These are phyloP conservation scores for Bombycilla garrulus DNA, from an alignment of 2,113 vertebrate species.

Conservation along the genomic window DNA sequence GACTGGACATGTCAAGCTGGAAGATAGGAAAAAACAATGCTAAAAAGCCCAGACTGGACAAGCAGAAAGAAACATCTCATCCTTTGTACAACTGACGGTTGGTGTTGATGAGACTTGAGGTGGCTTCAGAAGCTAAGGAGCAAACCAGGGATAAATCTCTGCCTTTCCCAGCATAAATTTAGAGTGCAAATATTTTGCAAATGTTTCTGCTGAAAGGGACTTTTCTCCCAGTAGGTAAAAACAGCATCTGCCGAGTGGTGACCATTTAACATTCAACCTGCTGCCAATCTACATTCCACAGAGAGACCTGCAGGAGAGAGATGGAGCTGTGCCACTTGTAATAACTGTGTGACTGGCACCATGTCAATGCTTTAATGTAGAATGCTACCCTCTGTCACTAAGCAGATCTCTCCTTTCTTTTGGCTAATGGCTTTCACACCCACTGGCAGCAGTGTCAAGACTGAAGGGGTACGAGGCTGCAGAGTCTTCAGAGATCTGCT, in stretches of 20 bases:
- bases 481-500: neutral
- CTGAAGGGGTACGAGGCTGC: neutral
- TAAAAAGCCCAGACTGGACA: neutral
- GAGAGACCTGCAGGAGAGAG: conserved; percentile 49
- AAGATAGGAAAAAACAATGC: neutral
- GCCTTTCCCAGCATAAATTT: neutral
- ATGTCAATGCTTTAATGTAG: conserved; percentile 69
- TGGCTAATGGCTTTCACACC: conserved; percentile 64
- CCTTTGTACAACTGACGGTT: neutral
- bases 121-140: neutral
- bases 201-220: conserved; percentile 48
- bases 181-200: conserved; percentile 42
- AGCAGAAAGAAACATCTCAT: neutral
- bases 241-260: conserved; percentile 64
- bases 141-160: neutral
- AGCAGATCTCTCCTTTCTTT: conserved; percentile 66
- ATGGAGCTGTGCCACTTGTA: conserved; percentile 69
- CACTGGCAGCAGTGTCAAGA: conserved; percentile 36
- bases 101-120: neutral
- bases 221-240: conserved; percentile 55
- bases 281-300: conserved; percentile 68
- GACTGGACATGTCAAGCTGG: neutral
- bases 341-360: conserved; percentile 71
- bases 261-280: conserved; percentile 71
- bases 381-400: conserved; percentile 63